Evolutionary conservation across 1,140 invertebrate species (phyloP), one percentile per base, ranked within the genome.

Genomic region (Cardiocondyla obscurior): DNA sequence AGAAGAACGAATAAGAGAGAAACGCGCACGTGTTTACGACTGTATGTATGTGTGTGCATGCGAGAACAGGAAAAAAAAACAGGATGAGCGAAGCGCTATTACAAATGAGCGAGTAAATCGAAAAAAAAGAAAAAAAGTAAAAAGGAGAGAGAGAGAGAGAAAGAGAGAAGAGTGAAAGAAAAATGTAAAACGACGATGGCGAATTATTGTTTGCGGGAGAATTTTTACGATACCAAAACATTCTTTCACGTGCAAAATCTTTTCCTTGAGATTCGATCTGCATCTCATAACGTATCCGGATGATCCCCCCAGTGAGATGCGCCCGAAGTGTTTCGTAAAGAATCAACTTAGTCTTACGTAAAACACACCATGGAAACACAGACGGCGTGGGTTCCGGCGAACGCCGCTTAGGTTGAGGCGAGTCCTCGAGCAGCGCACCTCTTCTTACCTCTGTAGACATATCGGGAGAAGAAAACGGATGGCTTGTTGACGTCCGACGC

Each of bases 171-270:
- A 76, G 36, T 36, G 51, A 44, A 33, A 73, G 55, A 25, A 70
- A 2, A 36, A 10, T 14, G 42, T 30, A 57, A 30, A 33, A 83
- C 46, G n/a, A 76, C 51, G 36, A 44, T 51, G 65, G 85, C 44
- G 51, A 55, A 79, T 83, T 60, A 74, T n/a, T 25, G 65, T 81
- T 89, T 74, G 60, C 42, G 64, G n/a, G n/a, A 76, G 65, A 81
- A 76, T 70, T 73, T 55, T 46, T 49, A 28, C 82, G 72, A 90
- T 90, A 91, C 85, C 84, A 90, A 91, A 90, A 86, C 49, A 79
- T 82, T 86, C 81, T 90, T 72, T 84, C 53, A 67, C 85, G 49
- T 86, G 84, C 83, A 82, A 83, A 89, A 90, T 83, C 60, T 73
- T 87, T 90, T 81, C 46, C 77, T 69, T 64, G 67, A 81, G 62